A percentile compares a stretch with the other conserved stretches of the same genome.
These are phyloP conservation scores for Drosophila mettleri DNA, from an alignment of 2,888 invertebrate genomes.

Conservation along the genomic window DNA sequence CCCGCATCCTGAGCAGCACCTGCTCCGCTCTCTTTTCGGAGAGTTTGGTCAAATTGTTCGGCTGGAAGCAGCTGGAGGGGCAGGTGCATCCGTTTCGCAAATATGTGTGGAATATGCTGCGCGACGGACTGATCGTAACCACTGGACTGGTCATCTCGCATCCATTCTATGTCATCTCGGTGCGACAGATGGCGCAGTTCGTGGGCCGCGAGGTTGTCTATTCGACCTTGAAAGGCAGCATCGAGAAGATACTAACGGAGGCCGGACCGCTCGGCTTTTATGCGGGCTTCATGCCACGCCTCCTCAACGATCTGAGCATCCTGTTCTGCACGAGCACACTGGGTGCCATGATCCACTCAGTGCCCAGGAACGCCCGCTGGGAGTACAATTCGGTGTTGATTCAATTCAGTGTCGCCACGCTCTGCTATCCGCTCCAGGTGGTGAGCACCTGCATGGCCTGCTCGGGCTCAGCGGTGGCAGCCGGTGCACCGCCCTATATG, in stretches of 20 bases:
- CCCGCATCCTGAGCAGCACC: constrained; percentile 31
- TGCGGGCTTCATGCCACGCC: constrained; percentile 54
- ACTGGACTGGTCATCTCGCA: constrained; percentile 52
- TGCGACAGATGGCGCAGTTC: constrained; percentile 67
- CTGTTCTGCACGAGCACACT: constrained; percentile 37
- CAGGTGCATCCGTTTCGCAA: constrained; percentile 1
- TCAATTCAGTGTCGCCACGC: constrained; percentile 37
- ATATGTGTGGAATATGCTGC: constrained; percentile 29
- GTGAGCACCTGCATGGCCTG: constrained; percentile 63
- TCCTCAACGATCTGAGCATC: constrained; percentile 48
- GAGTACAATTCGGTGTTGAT: constrained; percentile 42
- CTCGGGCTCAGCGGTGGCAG: constrained; percentile 49
- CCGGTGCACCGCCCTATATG: constrained; percentile 64
- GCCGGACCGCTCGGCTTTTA: constrained; percentile 47
- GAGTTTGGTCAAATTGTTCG: constrained; percentile 24
- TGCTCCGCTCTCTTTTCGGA: constrained; percentile 8
- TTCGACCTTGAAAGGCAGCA: constrained; percentile 14
- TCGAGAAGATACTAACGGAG: constrained; percentile 5
- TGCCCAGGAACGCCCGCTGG: background rate
- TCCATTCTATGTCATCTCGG: constrained; percentile 60
- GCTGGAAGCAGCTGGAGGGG: background rate
- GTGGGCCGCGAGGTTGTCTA: constrained; percentile 51
- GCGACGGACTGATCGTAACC: constrained; percentile 32
- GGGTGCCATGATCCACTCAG: constrained; percentile 13
- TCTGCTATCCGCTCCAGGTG: constrained; percentile 57